Percentiles rank a stretch among this genome's conserved stretches.
phyloP scores from a whole-genome alignment of 2,797 vertebrate genomes.

The Ctenopoma kingsleyae region DNA sequence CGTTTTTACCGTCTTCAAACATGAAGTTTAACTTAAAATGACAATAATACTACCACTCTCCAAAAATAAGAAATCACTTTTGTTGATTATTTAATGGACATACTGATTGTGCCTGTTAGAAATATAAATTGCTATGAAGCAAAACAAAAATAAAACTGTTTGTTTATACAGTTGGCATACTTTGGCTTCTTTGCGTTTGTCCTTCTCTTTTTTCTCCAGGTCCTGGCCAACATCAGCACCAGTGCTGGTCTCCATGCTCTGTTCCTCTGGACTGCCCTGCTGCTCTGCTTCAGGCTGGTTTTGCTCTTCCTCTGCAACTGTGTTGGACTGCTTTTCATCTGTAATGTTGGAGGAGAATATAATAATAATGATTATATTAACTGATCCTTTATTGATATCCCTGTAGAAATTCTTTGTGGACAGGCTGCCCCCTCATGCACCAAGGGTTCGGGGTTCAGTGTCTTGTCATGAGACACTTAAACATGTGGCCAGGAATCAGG shows the following conservation, averaged over 20 bases:
- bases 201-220: constrained; percentile 79
- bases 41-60: neutral
- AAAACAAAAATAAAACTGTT: neutral
- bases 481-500: too few species aligned
- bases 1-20: neutral
- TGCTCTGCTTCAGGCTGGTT: constrained; percentile 54
- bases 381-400: too few species aligned
- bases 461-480: too few species aligned
- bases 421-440: too few species aligned
- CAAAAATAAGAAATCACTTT: neutral
- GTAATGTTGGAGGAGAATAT: constrained; percentile 5
- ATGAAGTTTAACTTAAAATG: neutral
- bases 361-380: too few species aligned
- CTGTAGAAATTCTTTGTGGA: too few species aligned
- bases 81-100: neutral
- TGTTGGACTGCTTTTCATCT: constrained; percentile 56
- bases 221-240: constrained; percentile 48
- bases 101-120: too few species aligned
- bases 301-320: constrained; percentile 41
- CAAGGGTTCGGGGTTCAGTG: too few species aligned
- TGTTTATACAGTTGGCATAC: constrained; percentile 74
- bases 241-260: constrained; percentile 70
- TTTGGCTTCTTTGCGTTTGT: constrained; percentile 82
- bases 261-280: constrained; percentile 51
- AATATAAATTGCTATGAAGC: neutral